Base-by-base conservation (phyloP, 2,888 invertebrate genomes). In the Metalampra italica region DNA sequence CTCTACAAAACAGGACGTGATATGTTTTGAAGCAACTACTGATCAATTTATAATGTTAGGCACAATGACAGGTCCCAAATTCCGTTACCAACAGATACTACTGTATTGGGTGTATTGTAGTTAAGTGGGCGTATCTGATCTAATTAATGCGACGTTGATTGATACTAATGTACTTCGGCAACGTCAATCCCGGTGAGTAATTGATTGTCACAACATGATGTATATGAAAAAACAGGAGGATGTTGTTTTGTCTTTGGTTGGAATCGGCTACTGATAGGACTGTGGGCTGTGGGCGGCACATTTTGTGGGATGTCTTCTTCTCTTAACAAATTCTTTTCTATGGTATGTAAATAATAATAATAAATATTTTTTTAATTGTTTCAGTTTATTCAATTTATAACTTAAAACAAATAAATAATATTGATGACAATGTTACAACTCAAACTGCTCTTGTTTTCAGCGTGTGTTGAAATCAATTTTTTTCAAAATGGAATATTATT, bases 111-210 rank as follows among this genome's bases (percentile, higher is more conserved):
- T 56, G 57, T 51, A 56, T 55, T 51, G 50, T 58, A 63, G 54
- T 52, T 50, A 57, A 50, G 84, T 86, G 70, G 85, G 82, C 75
- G 85, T 87, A 86, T 84, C 85, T 75, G 84, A 83, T 88, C 85
- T 85, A 87, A 87, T 87, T 86, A 87, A 84, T 82, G 62, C 74
- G 85, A 88, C 88, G 72, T 82, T 88, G 88, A 88, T 87, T 79
- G 87, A 88, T 87, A 80, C 82, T 86, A 87, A 88, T 86, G 84
- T 80, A 76, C 72, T 73, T 72, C 59, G 52, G 74, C 66, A 67
- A 73, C 74, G 78, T 75, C 75, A 74, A 69, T 63, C 63, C 55
- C 64, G 53, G 70, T 78, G 82, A 82, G 76, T 86, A 83, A 85
- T 84, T 84, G 82, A 81, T 84, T 85, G 84, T 83, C 82, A 85